These are phyloP conservation scores for Lampropteryx suffumata DNA, from an alignment of 2,888 invertebrate genomes.

Conservation along the genomic window DNA sequence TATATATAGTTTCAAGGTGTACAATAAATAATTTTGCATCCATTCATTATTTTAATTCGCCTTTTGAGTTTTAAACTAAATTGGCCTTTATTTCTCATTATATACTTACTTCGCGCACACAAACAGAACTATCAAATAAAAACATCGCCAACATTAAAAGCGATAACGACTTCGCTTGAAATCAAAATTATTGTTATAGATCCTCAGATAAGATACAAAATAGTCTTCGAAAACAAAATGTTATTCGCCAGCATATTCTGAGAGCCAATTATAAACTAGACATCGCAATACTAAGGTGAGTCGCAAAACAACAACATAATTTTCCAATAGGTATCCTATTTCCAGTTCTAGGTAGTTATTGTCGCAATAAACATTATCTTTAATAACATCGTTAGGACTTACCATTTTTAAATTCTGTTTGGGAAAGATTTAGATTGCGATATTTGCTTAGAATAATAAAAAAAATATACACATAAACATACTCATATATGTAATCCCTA, in stretches of 20 bases:
- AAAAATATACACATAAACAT: neutral
- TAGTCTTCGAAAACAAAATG: conserved; percentile 16
- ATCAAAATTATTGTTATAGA: conserved; percentile 13
- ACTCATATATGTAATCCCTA: no score
- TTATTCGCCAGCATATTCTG: conserved; percentile 10
- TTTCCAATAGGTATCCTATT: conserved; percentile 27
- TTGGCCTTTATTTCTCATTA: no score
- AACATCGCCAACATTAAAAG: neutral
- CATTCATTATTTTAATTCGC: no score
- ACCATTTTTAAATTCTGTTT: conserved; percentile 13
- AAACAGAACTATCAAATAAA: neutral
- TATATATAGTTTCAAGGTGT: no score
- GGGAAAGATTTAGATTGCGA: conserved; percentile 11
- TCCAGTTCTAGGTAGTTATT: conserved; percentile 19
- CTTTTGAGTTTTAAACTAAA: no score
- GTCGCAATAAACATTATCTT: conserved; percentile 24
- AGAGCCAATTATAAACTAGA: conserved; percentile 26
- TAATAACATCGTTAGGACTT: conserved; percentile 24
- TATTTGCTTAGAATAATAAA: no score
- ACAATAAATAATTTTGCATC: no score
- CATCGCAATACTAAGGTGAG: conserved; percentile 21
- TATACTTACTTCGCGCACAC: no score
- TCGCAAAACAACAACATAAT: conserved; percentile 19
- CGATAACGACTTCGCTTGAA: conserved; percentile 5
- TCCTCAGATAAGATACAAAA: conserved; percentile 11